phyloP scores from a whole-genome alignment of 2,113 vertebrate species.

The Mastomys natalensis region DNA sequence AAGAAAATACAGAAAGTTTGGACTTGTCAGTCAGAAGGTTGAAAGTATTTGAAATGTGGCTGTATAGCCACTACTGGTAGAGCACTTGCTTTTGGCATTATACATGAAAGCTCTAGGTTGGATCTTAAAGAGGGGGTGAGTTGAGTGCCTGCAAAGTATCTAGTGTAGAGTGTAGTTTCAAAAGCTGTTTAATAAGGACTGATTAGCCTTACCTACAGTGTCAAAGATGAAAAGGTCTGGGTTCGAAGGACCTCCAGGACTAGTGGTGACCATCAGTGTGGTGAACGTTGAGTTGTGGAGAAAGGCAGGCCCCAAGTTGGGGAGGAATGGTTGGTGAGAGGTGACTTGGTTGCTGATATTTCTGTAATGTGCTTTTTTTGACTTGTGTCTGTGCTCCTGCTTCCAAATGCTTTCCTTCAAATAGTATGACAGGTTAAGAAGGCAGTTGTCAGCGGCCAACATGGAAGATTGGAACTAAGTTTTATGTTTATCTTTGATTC shows the following conservation, averaged over 20 bases:
- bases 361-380: slow-evolving; percentile 53
- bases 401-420: slow-evolving; percentile 39
- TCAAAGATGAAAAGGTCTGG: neutral
- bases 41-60: neutral
- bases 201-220: neutral
- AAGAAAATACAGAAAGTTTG: slow-evolving; percentile 55
- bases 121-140: neutral
- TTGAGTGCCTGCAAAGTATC: neutral
- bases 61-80: neutral
- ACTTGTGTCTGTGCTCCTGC: neutral
- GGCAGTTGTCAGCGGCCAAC: neutral
- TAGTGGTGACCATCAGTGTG: neutral
- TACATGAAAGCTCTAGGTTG: neutral
- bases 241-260: neutral
- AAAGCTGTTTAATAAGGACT: neutral
- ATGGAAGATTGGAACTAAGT: neutral
- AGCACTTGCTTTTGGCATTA: neutral
- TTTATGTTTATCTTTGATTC: slow-evolving; percentile 46
- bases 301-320: neutral
- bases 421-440: slow-evolving; percentile 33
- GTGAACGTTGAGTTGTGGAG: neutral
- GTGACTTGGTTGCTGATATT: neutral
- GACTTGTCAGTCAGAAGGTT: neutral
- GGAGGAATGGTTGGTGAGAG: neutral
- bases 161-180: neutral